These are phyloP conservation scores for Colletes collaris DNA, from an alignment of 2,888 invertebrate species.

Conservation along the genomic window DNA sequence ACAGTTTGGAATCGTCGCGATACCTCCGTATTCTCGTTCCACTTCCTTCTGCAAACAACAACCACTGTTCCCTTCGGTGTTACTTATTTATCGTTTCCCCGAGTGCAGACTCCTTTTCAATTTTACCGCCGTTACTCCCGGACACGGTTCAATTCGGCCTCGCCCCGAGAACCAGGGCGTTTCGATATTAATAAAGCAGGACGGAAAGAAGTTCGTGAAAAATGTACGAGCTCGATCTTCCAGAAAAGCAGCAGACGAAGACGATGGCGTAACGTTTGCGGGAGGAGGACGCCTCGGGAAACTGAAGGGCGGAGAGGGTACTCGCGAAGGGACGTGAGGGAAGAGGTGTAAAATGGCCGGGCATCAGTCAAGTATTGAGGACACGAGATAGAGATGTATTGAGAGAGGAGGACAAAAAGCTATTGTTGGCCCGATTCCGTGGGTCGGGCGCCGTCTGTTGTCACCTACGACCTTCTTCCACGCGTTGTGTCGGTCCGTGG, in stretches of 20 bases:
- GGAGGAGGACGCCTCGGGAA: conserved; percentile 23
- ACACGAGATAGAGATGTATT: conserved; percentile 77
- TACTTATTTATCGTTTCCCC: conserved; percentile 8
- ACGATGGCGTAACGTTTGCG: conserved; percentile 1
- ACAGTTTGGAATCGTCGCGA: too few species aligned
- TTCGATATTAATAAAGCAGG: conserved; percentile 63
- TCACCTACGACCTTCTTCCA: conserved; percentile 62
- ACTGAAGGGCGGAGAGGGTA: conserved; percentile 18
- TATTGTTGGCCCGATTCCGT: conserved; percentile 68
- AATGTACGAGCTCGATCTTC: conserved; percentile 63
- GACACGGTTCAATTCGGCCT: not conserved
- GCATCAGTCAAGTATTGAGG: conserved; percentile 79
- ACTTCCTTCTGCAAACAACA: not conserved
- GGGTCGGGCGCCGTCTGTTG: conserved; percentile 54
- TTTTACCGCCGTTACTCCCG: conserved; percentile 26
- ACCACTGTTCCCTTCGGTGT: not conserved
- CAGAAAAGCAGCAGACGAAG: conserved; percentile 9
- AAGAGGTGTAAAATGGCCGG: conserved; percentile 74
- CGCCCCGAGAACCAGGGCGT: not conserved
- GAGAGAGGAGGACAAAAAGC: conserved; percentile 75
- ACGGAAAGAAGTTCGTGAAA: conserved; percentile 69
- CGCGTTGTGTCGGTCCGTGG: conserved; percentile 35
- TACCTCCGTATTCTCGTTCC: not conserved
- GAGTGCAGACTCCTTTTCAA: not conserved
- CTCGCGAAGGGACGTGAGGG: conserved; percentile 5